A percentile compares a stretch with the other conserved stretches of the same genome.
Evolutionary conservation across 2,888 invertebrate species (phyloP).

Genomic region (Trisateles emortualis): DNA sequence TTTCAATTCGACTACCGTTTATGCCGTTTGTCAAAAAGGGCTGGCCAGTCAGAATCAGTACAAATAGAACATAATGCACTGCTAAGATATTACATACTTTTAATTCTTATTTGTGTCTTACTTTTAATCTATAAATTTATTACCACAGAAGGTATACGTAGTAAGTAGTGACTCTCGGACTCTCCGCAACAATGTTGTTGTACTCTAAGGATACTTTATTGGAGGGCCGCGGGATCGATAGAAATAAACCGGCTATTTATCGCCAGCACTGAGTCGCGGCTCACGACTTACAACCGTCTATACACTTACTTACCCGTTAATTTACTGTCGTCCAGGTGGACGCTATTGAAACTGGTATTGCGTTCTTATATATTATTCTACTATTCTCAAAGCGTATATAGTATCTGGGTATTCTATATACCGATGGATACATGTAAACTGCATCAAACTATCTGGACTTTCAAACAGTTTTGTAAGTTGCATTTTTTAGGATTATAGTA

Average conservation of each 20-base stretch:
- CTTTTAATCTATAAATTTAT: constrained; percentile 36
- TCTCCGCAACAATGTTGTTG: constrained; percentile 66
- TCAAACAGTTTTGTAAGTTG: too few relatives aligned
- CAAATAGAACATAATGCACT: background rate
- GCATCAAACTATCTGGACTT: too few relatives aligned
- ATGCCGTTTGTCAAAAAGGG: too few relatives aligned
- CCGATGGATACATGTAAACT: too few relatives aligned
- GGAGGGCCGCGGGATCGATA: constrained; percentile 66
- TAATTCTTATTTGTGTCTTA: constrained; percentile 13
- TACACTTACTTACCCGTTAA: constrained; percentile 26
- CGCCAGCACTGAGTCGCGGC: constrained; percentile 51
- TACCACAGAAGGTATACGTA: constrained; percentile 27
- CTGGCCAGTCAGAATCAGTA: too few relatives aligned
- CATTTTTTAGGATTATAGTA: too few relatives aligned
- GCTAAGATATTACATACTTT: background rate
- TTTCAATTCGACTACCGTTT: too few relatives aligned
- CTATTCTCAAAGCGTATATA: too few relatives aligned
- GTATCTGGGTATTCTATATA: too few relatives aligned
- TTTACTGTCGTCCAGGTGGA: constrained; percentile 34
- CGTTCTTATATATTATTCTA: background rate
- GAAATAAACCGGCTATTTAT: constrained; percentile 78
- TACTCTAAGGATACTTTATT: constrained; percentile 71
- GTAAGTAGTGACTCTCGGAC: constrained; percentile 34
- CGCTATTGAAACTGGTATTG: constrained; percentile 9
- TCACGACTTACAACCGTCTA: constrained; percentile 37